phyloP scores from a whole-genome alignment of 2,797 vertebrate genomes.

The Thunnus albacares region DNA sequence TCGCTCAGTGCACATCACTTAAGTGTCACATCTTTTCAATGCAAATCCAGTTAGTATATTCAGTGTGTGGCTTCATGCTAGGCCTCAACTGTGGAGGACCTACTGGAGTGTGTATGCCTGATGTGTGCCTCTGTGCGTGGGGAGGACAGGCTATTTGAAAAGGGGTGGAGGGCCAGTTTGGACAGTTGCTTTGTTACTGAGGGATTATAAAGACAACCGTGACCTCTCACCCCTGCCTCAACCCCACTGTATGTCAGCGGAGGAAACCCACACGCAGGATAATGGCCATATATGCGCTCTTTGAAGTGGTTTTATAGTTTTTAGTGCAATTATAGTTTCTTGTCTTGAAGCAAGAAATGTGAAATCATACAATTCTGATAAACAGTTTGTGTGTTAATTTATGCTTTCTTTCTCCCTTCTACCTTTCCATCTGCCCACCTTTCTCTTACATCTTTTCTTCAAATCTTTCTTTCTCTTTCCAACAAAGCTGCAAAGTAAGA shows the following conservation, averaged over 20 bases:
- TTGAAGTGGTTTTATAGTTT: not conserved
- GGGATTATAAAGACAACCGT: constrained; percentile 58
- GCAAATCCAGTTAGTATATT: constrained; percentile 34
- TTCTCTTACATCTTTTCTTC: not conserved
- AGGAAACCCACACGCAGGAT: not conserved
- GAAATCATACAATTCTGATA: not conserved
- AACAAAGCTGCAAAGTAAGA: not conserved
- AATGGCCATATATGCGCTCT: not conserved
- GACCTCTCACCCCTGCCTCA: constrained; percentile 35
- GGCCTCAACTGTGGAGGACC: not conserved
- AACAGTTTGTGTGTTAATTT: not conserved
- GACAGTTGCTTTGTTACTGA: constrained; percentile 62
- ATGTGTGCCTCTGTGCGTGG: not conserved
- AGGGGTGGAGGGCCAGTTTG: constrained; percentile 35
- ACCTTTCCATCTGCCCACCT: not conserved
- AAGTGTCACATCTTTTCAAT: constrained; percentile 12
- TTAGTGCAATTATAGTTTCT: not conserved
- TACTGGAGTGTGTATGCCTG: constrained; percentile 17
- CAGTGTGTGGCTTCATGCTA: constrained; percentile 10
- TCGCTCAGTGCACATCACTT: constrained; percentile 35
- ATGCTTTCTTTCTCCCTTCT: not conserved
- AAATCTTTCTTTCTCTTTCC: not conserved
- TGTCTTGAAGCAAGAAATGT: not conserved
- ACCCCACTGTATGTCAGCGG: constrained; percentile 1
- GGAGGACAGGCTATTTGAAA: constrained; percentile 4